Evolutionary conservation across 2,888 invertebrate genomes (phyloP).

Genomic region (Meghimatium bilineatum): DNA sequence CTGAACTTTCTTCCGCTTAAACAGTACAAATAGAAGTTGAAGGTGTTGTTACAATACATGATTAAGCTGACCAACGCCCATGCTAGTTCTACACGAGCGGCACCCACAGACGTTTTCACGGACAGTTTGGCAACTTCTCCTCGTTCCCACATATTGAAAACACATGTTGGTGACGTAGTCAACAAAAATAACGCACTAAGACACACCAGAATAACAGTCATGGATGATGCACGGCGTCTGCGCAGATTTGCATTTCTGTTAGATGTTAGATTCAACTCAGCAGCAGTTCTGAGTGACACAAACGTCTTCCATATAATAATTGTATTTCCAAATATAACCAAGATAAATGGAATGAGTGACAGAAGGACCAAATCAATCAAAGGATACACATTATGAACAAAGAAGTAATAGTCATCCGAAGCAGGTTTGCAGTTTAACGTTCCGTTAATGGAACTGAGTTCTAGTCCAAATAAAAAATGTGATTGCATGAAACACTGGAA

Average conservation of each 20-base stretch:
- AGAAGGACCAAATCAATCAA: constrained; percentile 64
- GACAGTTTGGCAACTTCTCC: not conserved
- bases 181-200: constrained; percentile 50
- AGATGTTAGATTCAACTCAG: constrained; percentile 33
- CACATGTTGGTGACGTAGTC: constrained; percentile 51
- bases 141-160: constrained; percentile 50
- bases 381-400: constrained; percentile 60
- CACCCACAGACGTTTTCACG: not conserved
- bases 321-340: constrained; percentile 64
- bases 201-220: constrained; percentile 48
- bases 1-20: constrained; percentile 50
- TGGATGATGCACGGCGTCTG: constrained; percentile 37
- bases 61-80: constrained; percentile 51
- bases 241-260: constrained; percentile 22
- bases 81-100: constrained; percentile 22
- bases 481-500: constrained; percentile 54
- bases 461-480: constrained; percentile 59
- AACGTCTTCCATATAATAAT: constrained; percentile 62
- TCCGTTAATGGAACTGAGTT: constrained; percentile 5
- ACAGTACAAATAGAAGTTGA: constrained; percentile 53
- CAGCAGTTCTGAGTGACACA: constrained; percentile 52
- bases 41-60: constrained; percentile 52
- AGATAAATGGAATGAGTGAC: constrained; percentile 62
- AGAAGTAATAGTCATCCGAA: constrained; percentile 51
- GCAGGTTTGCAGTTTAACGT: not conserved